Base-by-base conservation (phyloP, 2,888 invertebrate genomes). In the Phasia obesa region DNA sequence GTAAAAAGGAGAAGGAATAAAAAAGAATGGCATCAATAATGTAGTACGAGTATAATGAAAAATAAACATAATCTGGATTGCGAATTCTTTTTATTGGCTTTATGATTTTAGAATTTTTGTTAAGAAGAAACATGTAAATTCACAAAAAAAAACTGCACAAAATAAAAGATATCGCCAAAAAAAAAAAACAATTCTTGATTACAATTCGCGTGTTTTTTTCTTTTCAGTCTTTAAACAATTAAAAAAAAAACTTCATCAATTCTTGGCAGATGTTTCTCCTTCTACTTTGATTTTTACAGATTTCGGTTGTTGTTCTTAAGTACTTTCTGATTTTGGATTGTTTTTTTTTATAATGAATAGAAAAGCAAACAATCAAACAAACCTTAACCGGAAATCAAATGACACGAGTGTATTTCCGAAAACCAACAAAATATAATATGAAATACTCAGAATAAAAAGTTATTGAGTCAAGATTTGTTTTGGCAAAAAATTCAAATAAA, bases 401-500 rank as follows among this genome's bases (percentile, higher is more conserved):
- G 89, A 89, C 89, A 89, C 89, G 89, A 87, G 87, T 85, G 53
- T 53, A 21, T 88, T 88, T 88, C 87, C 85, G 69, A 64, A 78
- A 78, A 42, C n/a, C 38, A 59, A 67, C 21, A 67, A n/a, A n/a
- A 35, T 11, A 62, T 23, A 44, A 57, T 51, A 62, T n/a, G 17
- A 31, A 62, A 65, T 13, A 53, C 17, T 44, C 9, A 23, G 42
- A 35, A 51, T 35, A 42, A 53, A 51, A 70, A 5, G 42, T 42
- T 38, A 62, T 35, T 31, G 31, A 71, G 23, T 62, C 25, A 17
- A 57, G 53, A 60, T 2, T n/a, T n/a, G 42, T 78, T 67, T 67
- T 57, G 17, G n/a, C 21, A 25, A 62, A 17, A 64, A 21, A 15
- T 13, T 4, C 31, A 27, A 67, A 60, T 19, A 1, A 35, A 23